Conservation (phyloP, 1,140 invertebrate species). For the Plutomurus gul region DNA sequence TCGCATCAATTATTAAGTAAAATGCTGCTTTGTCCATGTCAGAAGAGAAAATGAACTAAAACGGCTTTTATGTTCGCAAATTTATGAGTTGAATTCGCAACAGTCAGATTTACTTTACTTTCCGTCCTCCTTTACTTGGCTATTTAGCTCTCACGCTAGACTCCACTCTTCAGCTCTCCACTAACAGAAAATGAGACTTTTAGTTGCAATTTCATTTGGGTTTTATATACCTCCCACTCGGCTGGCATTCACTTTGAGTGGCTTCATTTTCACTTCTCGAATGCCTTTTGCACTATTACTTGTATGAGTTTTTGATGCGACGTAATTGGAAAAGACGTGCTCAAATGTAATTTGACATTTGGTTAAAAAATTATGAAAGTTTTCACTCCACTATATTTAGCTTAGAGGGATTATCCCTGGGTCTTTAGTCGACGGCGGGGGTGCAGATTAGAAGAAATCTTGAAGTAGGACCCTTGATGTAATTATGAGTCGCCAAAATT, state of each 20-base stretch:
- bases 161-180: not conserved
- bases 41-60: conserved; percentile 4
- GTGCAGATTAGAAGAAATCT: too few species aligned
- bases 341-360: not conserved
- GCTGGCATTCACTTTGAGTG: not conserved
- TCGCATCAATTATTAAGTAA: conserved; percentile 16
- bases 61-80: conserved; percentile 10
- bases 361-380: not conserved
- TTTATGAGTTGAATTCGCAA: not conserved
- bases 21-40: conserved; percentile 20
- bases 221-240: conserved; percentile 10
- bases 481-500: too few species aligned
- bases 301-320: not conserved
- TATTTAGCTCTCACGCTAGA: not conserved
- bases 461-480: too few species aligned
- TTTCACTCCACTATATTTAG: too few species aligned
- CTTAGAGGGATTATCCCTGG: too few species aligned
- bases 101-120: conserved; percentile 20
- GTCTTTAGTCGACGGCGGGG: too few species aligned
- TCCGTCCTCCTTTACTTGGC: not conserved
- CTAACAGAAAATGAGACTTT: not conserved
- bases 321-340: not conserved
- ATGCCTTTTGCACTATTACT: conserved; percentile 3
- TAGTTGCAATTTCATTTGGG: not conserved
- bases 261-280: not conserved